Base-by-base conservation (phyloP, 2,888 invertebrate genomes). In the Sphaeridia pumilis region DNA sequence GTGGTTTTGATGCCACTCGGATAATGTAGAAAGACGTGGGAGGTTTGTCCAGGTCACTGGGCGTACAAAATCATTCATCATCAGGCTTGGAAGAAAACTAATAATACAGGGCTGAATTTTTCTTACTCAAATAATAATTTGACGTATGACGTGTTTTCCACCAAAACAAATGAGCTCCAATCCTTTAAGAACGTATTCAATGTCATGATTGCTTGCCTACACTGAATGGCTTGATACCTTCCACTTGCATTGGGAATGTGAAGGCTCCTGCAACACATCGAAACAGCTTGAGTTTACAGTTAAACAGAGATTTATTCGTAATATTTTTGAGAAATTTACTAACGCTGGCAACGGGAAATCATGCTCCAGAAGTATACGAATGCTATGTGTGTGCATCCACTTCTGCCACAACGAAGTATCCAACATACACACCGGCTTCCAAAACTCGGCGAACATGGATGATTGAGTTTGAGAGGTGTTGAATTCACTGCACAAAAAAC, bases 311-410 rank as follows among this genome's bases (percentile, higher is more conserved):
- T 5, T 20, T 17, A 38, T 14, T 7, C 38, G n/a, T n/a, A n/a
- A n/a, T n/a, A n/a, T n/a, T n/a, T n/a, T n/a, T n/a, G n/a, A n/a
- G n/a, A n/a, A 31, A 35, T 31, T 44, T 28, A 49, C 34, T 67
- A 81, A 79, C 59, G 78, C 78, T 14, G 83, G 81, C 26, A 84
- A 68, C 0, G 82, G 83, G 53, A 76, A 75, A 67, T 86, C 85
- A 66, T 84, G 83, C 57, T 79, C 78, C 52, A 86, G 70, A 49
- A 86, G 75, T 20, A 85, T 68, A 1, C 81, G 80, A 25, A 87
- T 74, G 57, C 82, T 75, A 67, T 85, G 83, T 0, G 80, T 80
- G 68, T 86, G 86, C 72, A 87, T 78, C 84, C 85, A 87, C 67
- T 84, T 83, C 61, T 83, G 80, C 84, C 84, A 84, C 60, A 77